Base-by-base conservation (phyloP, 2,888 invertebrate species). In the Nipponacmea schrenckii region DNA sequence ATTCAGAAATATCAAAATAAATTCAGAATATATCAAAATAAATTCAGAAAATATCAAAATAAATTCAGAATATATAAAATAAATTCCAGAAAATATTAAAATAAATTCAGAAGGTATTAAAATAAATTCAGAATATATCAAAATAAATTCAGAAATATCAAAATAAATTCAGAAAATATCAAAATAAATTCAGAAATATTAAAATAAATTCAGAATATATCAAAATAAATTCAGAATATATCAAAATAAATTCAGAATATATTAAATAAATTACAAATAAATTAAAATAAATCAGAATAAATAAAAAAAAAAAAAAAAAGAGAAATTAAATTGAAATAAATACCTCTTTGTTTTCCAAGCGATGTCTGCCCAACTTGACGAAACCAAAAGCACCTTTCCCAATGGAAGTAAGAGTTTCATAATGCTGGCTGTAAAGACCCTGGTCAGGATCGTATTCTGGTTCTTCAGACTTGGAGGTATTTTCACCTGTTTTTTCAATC, bases 381-480 rank as follows among this genome's bases (percentile, higher is more conserved):
- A 92, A 93, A 0, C 94, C 94, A 88, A 93, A 94, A 0, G 93
- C 93, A 27, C 94, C 93, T 88, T 93, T 93, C 85, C 93, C 93
- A 50, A 94, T 93, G 80, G 93, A 92, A 77, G 92, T 91, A 17
- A 93, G 88, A 0, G 93, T 87, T 44, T 86, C 83, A 74, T 90
- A 93, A 69, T 91, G 91, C 76, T 92, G 91, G 72, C 85, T 90
- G 85, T 92, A 93, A 17, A 62, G 17, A 4, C 86, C 86, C 12
- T 44, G 64, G 5, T 74, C 68, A 44, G 73, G 74, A 0, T 62
- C 62, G n/a, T 75, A 71, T 0, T 75, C 69, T 20, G 74, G 76
- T 14, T 74, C 70, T 3, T 44, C 68, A n/a, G 45, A 46, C 31
- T 48, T 31, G n/a, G 68, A 20, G 26, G 27, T 62, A 14, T 44